These are phyloP conservation scores for Myathropa florea DNA, from an alignment of 2,888 invertebrate species.

Conservation along the genomic window DNA sequence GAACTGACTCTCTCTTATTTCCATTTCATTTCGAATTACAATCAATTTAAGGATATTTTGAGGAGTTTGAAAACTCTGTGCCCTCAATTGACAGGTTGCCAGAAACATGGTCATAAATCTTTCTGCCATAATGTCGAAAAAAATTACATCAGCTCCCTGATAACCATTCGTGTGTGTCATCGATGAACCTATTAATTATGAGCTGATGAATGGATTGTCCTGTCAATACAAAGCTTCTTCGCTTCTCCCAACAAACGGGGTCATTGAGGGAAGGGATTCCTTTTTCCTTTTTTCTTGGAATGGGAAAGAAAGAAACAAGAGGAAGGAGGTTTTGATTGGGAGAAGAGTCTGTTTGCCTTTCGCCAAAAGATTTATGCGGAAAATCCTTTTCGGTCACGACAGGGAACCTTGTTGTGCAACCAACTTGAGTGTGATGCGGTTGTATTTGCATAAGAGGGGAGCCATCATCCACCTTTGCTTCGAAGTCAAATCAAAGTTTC, in stretches of 20 bases:
- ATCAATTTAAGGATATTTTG: conserved; percentile 33
- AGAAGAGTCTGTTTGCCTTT: conserved; percentile 28
- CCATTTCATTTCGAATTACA: conserved; percentile 43
- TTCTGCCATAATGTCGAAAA: conserved; percentile 4
- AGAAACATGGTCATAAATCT: conserved; percentile 50
- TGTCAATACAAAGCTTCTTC: background rate
- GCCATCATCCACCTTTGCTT: background rate
- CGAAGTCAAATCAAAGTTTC: conserved; percentile 29
- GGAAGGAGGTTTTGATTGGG: conserved; percentile 34
- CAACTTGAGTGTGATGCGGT: conserved; percentile 5
- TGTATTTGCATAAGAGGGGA: conserved; percentile 27
- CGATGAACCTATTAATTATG: conserved; percentile 48
- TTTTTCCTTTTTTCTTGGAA: too few species aligned
- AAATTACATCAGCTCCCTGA: background rate
- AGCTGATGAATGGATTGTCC: conserved; percentile 23
- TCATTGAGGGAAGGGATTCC: too few species aligned
- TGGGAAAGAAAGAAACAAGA: too few species aligned
- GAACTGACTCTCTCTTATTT: conserved; percentile 36
- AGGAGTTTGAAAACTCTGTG: background rate
- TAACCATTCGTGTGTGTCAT: conserved; percentile 21
- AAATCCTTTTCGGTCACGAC: conserved; percentile 39
- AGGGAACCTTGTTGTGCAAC: conserved; percentile 11
- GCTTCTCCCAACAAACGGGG: too few species aligned
- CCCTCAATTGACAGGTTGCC: conserved; percentile 33
- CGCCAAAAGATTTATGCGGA: conserved; percentile 37